Evolutionary conservation across 1,140 invertebrate species (phyloP), one percentile per base, ranked within the genome.

Genomic region (Ceratosolen solmsi): DNA sequence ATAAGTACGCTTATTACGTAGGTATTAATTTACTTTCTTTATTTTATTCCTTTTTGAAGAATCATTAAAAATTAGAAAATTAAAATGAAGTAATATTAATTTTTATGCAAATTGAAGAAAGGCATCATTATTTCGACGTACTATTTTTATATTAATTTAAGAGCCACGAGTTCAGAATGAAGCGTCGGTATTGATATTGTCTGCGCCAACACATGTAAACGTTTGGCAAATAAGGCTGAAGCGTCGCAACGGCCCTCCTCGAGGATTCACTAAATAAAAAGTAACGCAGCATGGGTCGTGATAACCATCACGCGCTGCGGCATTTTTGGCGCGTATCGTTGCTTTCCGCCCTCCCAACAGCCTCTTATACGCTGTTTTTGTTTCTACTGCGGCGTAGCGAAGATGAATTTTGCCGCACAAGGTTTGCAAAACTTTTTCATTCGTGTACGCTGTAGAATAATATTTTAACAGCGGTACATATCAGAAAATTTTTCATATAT

Each of bases 181-280:
- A n/a, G n/a, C n/a, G n/a, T n/a, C n/a, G n/a, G n/a, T n/a, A n/a
- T 49, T 77, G 74, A 77, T 65, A 65, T 77, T 77, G 38, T 65
- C 58, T 25, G 20, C 25, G 58, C 56, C 15, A 75, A 30, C 30
- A 4, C 49, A 74, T n/a, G 8, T 30, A 56, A 54, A 56, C 73
- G 54, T 65, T 77, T 77, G 74, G 38, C 74, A 77, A 77, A 77
- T 41, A 77, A 38, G 13, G 25, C 15, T 11, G 30, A 58, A 1
- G 41, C 46, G 71, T 38, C 76, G 41, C 70, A n/a, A 51, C 70
- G 30, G 30, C 46, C 27, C 49, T 36, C 46, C 49, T 51, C 51
- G 51, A 36, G 33, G 41, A 72, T 46, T 27, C 51, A 33, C 72
- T 56, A 74, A 74, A 74, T 74, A 74, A 74, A 74, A 56, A 74